Evolutionary conservation across 2,888 invertebrate species (phyloP).

Genomic region (Brachycybe producta): DNA sequence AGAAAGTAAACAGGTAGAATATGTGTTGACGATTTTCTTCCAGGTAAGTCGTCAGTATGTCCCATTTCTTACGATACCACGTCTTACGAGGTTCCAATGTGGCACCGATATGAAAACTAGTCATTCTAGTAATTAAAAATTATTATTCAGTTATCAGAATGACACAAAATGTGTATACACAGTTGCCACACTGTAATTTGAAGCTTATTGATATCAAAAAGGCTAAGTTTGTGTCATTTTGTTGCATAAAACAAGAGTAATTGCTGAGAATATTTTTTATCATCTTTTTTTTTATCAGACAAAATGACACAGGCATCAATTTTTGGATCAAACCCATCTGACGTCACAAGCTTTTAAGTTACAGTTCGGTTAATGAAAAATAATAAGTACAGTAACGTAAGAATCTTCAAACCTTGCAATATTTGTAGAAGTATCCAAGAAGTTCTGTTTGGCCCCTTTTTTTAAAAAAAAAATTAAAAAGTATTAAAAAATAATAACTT

Average conservation of each 20-base stretch:
- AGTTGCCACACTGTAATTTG: too few species aligned
- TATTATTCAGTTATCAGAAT: background rate
- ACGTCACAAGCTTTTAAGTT: too few species aligned
- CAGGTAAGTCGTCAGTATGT: constrained; percentile 73
- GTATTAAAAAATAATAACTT: background rate
- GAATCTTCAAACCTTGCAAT: constrained; percentile 48
- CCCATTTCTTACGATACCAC: constrained; percentile 66
- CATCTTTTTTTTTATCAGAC: too few species aligned
- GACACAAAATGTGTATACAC: too few species aligned
- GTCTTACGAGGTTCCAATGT: constrained; percentile 53
- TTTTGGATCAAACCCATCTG: too few species aligned
- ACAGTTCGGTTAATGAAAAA: constrained; percentile 2
- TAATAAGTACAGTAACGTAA: too few species aligned
- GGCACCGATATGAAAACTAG: constrained; percentile 79
- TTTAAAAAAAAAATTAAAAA: constrained; percentile 11
- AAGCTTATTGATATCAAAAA: too few species aligned
- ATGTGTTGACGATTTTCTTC: constrained; percentile 94
- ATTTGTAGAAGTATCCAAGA: constrained; percentile 84
- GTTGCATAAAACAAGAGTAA: too few species aligned
- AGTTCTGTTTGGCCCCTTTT: constrained; percentile 73
- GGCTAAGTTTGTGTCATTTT: too few species aligned
- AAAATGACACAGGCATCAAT: too few species aligned
- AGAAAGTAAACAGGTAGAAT: constrained; percentile 86
- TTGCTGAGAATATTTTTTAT: background rate
- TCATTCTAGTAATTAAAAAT: constrained; percentile 49